phyloP scores from a whole-genome alignment of 2,797 vertebrate genomes.

The Gobionotothen gibberifrons region DNA sequence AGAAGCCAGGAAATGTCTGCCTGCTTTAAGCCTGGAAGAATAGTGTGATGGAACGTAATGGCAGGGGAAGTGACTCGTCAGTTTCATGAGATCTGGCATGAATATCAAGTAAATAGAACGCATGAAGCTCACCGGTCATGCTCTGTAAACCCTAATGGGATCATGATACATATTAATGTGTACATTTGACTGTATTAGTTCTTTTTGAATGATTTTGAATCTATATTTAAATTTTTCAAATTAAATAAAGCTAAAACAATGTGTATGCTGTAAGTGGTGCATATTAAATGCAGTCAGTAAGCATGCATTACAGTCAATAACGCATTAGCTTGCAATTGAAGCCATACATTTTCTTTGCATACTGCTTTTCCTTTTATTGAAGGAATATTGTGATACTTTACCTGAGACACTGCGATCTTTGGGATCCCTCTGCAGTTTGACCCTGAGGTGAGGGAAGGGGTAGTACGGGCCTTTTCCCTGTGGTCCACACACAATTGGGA shows the following conservation, averaged over 20 bases:
- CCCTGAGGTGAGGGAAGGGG: slow-evolving; percentile 93
- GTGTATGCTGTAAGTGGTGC: neutral
- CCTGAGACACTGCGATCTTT: slow-evolving; percentile 99
- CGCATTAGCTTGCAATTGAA: slow-evolving; percentile 14
- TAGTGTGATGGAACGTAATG: slow-evolving; percentile 48
- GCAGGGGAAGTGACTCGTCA: slow-evolving; percentile 40
- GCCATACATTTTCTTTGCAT: slow-evolving; percentile 5
- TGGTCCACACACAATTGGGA: slow-evolving; percentile 61
- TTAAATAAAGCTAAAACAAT: slow-evolving; percentile 9
- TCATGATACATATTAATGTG: neutral
- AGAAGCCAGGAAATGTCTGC: slow-evolving; percentile 68
- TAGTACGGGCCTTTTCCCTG: slow-evolving; percentile 94
- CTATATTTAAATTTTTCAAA: slow-evolving; percentile 1
- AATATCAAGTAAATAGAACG: slow-evolving; percentile 52
- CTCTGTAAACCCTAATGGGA: slow-evolving; percentile 31
- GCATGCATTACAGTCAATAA: slow-evolving; percentile 46
- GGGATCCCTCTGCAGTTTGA: slow-evolving; percentile 93
- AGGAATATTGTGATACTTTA: slow-evolving; percentile 78
- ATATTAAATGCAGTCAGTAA: slow-evolving; percentile 36
- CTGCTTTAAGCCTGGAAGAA: slow-evolving; percentile 57
- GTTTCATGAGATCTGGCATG: slow-evolving; percentile 56
- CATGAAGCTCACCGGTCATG: slow-evolving; percentile 25
- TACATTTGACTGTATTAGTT: neutral
- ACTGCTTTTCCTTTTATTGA: slow-evolving; percentile 2
- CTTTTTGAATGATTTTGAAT: neutral